These are phyloP conservation scores for Sisor rabdophorus DNA, from an alignment of 2,113 vertebrate species.

Conservation along the genomic window DNA sequence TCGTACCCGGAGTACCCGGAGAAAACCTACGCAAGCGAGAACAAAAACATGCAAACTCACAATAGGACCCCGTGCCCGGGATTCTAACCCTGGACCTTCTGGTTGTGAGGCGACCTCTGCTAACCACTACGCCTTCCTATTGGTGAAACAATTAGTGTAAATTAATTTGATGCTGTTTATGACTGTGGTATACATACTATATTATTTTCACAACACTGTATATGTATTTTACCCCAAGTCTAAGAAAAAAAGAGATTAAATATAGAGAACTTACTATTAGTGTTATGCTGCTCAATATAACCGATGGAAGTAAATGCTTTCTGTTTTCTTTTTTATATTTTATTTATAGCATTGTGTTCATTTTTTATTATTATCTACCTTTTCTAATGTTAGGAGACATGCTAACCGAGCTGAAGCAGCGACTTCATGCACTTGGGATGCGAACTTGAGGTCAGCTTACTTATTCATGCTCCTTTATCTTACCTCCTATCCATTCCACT, in stretches of 20 bases:
- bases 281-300: not conserved
- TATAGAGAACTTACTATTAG: not conserved
- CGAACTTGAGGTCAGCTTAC: constrained; percentile 10
- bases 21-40: no score
- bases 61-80: no score
- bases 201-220: not conserved
- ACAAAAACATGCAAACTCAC: no score
- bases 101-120: no score
- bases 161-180: not conserved
- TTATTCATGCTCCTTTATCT: constrained; percentile 13
- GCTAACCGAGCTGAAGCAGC: constrained; percentile 23
- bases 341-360: constrained; percentile 49
- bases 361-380: constrained; percentile 21
- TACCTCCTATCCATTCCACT: not conserved
- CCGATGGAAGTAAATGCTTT: constrained; percentile 43
- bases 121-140: no score
- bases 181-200: not conserved
- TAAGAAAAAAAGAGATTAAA: not conserved
- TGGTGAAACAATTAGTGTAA: no score
- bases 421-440: not conserved
- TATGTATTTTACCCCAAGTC: not conserved
- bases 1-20: no score
- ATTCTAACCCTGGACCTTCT: no score
- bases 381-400: not conserved
- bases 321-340: constrained; percentile 58